Base-by-base conservation (phyloP, 1,140 invertebrate species). In the Drosophila carrolli region DNA sequence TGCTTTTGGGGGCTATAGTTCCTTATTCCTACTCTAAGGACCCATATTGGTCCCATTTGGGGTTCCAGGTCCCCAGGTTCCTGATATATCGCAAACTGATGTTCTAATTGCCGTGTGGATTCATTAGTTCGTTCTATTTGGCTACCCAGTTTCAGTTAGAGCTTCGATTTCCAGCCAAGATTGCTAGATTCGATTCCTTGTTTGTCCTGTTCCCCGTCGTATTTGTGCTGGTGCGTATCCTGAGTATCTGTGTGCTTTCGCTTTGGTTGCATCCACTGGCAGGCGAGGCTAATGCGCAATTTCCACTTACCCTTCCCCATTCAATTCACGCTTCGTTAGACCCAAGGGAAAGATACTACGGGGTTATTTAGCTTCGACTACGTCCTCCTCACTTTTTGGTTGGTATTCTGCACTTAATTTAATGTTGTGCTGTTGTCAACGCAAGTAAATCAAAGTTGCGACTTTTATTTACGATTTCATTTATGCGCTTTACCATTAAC, bases 381-480 rank as follows among this genome's bases (percentile, higher is more conserved):
- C 14, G 13, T 44, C 40, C 10, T 57, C 8, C 32, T 56, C 43
- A 41, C 54, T 71, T 57, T 56, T 63, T 44, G 59, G 46, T 58
- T 55, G 35, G 44, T 40, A 57, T 80, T 61, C 58, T 77, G 73
- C 83, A 83, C 84, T 88, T 89, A 80, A 78, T 88, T 89, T 84
- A 89, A 83, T 83, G 84, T 88, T 67, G 53, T 78, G 47, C 75
- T 53, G 47, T 65, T 82, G 79, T 72, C 75, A 71, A 54, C 50
- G 66, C 66, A 75, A 79, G 70, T 83, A 82, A 88, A 86, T 86
- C 79, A 88, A 68, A 82, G 67, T 53, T 78, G 75, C 71, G 53
- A 41, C 62, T 76, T 78, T 73, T 83, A 83, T 88, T 89, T 89
- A 86, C 77, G 84, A 80, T 88, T 77, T 73, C 62, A 70, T 83